phyloP scores from a whole-genome alignment of 1,140 invertebrate species.

The Drosophila sp. region DNA sequence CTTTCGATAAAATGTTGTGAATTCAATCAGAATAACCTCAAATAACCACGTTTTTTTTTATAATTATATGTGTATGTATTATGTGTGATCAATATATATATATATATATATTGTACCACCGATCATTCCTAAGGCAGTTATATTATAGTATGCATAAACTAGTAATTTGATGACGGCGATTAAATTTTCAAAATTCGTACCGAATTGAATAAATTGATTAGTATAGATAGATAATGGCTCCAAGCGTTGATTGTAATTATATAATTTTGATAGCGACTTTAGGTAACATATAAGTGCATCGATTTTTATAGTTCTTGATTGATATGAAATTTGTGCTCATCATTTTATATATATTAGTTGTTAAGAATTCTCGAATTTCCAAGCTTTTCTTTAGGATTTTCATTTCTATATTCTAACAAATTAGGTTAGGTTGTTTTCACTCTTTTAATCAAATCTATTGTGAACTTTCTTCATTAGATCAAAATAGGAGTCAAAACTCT shows the following conservation, averaged over 20 bases:
- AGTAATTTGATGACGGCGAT: background rate
- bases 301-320: background rate
- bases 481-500: background rate
- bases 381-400: background rate
- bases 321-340: conserved; percentile 4
- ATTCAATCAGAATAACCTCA: background rate
- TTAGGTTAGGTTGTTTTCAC: no score
- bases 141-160: conserved; percentile 2
- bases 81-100: background rate
- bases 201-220: background rate
- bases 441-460: background rate
- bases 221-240: background rate
- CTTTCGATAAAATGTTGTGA: background rate
- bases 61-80: no score
- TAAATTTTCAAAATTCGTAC: background rate
- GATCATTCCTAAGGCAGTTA: conserved; percentile 6
- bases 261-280: conserved; percentile 2
- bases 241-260: background rate
- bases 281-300: conserved; percentile 5
- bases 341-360: background rate
- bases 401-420: background rate
- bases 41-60: no score
- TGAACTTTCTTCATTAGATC: background rate
- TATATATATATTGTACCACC: background rate
- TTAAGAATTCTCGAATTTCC: background rate